phyloP scores from a whole-genome alignment of 2,888 invertebrate genomes.

The Temnothorax rugatulus region DNA sequence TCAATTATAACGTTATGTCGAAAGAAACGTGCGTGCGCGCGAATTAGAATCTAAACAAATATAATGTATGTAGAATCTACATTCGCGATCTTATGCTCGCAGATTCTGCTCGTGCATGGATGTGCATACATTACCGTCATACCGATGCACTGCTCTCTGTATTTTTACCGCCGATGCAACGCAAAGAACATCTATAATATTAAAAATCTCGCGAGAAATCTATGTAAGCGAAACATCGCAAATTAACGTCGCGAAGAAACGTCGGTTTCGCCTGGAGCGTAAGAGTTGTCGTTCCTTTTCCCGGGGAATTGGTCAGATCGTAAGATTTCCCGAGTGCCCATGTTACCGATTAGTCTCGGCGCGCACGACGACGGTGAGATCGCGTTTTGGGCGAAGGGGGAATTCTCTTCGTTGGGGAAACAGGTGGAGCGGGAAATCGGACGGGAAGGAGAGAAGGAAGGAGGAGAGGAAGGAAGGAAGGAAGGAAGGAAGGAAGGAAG shows the following conservation, averaged over 20 bases:
- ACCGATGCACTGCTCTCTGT: neutral
- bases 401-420: slow-evolving; percentile 48
- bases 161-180: neutral
- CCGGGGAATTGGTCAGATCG: slow-evolving; percentile 73
- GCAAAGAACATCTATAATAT: slow-evolving; percentile 7
- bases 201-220: slow-evolving; percentile 52
- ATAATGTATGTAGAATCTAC: neutral
- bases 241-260: slow-evolving; percentile 57
- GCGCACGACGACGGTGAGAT: slow-evolving; percentile 31
- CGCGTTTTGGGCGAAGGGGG: slow-evolving; percentile 32
- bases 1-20: neutral
- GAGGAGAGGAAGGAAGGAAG: slow-evolving; percentile 3
- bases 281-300: slow-evolving; percentile 50
- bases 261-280: slow-evolving; percentile 58
- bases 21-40: neutral
- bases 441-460: slow-evolving; percentile 26
- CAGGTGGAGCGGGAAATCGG: slow-evolving; percentile 52
- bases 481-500: slow-evolving; percentile 24
- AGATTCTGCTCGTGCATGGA: neutral
- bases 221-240: slow-evolving; percentile 20
- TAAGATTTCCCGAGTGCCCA: slow-evolving; percentile 69
- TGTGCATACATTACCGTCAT: neutral
- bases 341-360: slow-evolving; percentile 73
- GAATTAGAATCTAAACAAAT: neutral
- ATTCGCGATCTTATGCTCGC: neutral